Conservation (phyloP, 2,113 vertebrate species). For the Cryptomyrus ogoouensis region DNA sequence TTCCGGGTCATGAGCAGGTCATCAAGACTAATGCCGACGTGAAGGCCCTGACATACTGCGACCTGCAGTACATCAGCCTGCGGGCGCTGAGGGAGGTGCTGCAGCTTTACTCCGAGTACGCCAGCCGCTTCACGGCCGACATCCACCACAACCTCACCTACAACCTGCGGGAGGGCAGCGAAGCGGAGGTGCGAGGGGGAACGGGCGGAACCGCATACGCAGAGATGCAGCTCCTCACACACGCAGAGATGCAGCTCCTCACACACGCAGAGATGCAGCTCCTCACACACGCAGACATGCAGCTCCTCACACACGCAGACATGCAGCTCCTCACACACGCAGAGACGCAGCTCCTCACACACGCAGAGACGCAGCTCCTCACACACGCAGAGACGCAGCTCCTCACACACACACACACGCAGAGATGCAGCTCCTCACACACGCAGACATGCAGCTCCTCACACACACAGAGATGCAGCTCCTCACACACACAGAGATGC, state of each 20-base stretch:
- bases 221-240: neutral
- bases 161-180: slow-evolving; percentile 87
- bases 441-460: too few relatives aligned
- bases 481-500: too few relatives aligned
- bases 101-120: slow-evolving; percentile 85
- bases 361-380: too few relatives aligned
- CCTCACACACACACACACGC: too few relatives aligned
- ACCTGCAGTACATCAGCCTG: slow-evolving; percentile 83
- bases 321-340: too few relatives aligned
- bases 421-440: too few relatives aligned
- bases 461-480: too few relatives aligned
- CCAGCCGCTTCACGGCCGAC: slow-evolving; percentile 71
- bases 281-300: too few relatives aligned
- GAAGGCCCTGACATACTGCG: slow-evolving; percentile 91
- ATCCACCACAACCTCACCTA: slow-evolving; percentile 91
- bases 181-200: slow-evolving; percentile 68
- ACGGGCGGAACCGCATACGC: neutral
- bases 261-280: too few relatives aligned
- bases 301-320: too few relatives aligned
- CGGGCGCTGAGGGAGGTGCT: slow-evolving; percentile 82
- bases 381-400: too few relatives aligned
- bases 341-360: neutral
- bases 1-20: slow-evolving; percentile 72
- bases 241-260: too few relatives aligned
- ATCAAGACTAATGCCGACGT: slow-evolving; percentile 90